These are phyloP conservation scores for Oreochromis spilurus DNA, from an alignment of 2,113 vertebrate species.

Conservation along the genomic window DNA sequence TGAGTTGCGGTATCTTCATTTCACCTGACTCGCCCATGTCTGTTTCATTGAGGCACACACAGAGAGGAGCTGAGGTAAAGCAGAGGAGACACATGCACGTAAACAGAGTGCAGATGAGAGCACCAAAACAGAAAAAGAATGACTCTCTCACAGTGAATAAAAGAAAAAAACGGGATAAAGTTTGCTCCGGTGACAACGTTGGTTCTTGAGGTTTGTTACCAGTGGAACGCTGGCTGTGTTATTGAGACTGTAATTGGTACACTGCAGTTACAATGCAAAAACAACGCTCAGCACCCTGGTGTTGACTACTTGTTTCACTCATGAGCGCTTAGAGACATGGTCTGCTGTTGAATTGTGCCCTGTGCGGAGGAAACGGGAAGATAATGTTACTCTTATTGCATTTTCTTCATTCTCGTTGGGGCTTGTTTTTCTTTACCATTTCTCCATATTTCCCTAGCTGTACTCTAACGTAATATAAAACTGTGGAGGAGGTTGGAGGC, in stretches of 20 bases:
- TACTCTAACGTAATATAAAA: neutral
- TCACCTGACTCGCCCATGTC: neutral
- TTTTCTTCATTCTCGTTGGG: neutral
- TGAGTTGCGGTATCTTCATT: neutral
- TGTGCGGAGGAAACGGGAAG: neutral
- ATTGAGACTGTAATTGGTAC: neutral
- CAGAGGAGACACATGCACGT: neutral
- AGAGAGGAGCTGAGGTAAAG: neutral
- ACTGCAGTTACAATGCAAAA: neutral
- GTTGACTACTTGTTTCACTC: neutral
- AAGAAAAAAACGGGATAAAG: neutral
- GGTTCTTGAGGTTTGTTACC: neutral
- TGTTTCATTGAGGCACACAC: neutral
- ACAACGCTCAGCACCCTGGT: neutral
- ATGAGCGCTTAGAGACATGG: neutral
- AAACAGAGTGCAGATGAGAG: neutral
- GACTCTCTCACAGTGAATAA: neutral
- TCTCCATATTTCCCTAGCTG: neutral
- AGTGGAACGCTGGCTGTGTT: neutral
- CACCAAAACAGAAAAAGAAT: neutral
- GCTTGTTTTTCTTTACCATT: neutral
- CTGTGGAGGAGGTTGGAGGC: conserved; percentile 8
- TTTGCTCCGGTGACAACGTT: neutral
- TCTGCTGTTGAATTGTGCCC: neutral
- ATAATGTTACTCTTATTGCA: neutral